Evolutionary conservation across 2,797 vertebrate species (phyloP).

Genomic region (Acanthurus lineatus): DNA sequence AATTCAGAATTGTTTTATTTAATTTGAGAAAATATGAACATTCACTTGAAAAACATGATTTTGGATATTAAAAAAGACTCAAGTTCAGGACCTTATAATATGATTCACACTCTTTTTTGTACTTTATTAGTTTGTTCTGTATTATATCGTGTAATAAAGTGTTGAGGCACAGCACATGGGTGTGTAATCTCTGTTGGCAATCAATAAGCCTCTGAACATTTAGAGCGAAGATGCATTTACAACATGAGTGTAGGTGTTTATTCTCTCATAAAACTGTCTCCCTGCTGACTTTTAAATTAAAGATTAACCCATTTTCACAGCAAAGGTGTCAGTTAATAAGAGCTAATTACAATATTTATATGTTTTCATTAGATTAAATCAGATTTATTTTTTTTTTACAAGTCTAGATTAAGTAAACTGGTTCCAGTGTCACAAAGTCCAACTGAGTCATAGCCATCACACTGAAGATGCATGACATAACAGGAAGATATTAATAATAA

Average conservation of each 20-base stretch:
- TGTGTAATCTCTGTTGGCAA: not conserved
- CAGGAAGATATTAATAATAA: constrained; percentile 22
- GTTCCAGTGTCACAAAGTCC: constrained; percentile 2
- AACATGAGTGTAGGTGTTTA: constrained; percentile 34
- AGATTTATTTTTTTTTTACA: not conserved
- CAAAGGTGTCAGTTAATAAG: not conserved
- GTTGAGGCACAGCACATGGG: not conserved
- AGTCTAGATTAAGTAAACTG: not conserved
- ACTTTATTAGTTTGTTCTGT: constrained; percentile 16
- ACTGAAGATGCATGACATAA: constrained; percentile 3
- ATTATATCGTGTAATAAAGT: not conserved
- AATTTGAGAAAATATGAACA: not conserved
- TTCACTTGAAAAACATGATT: not conserved
- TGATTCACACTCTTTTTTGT: constrained; percentile 10
- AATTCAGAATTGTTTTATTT: not conserved
- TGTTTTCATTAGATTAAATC: not conserved
- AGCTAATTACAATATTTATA: not conserved
- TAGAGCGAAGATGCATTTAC: constrained; percentile 39
- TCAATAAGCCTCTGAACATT: constrained; percentile 28
- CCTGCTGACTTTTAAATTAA: constrained; percentile 25
- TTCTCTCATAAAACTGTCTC: constrained; percentile 16
- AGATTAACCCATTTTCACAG: constrained; percentile 24
- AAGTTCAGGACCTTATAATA: not conserved
- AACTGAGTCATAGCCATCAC: constrained; percentile 12
- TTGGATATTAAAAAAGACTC: not conserved